These are phyloP conservation scores for Porites australiensis DNA, from an alignment of 64 coral and sea anemone species.

Conservation along the genomic window DNA sequence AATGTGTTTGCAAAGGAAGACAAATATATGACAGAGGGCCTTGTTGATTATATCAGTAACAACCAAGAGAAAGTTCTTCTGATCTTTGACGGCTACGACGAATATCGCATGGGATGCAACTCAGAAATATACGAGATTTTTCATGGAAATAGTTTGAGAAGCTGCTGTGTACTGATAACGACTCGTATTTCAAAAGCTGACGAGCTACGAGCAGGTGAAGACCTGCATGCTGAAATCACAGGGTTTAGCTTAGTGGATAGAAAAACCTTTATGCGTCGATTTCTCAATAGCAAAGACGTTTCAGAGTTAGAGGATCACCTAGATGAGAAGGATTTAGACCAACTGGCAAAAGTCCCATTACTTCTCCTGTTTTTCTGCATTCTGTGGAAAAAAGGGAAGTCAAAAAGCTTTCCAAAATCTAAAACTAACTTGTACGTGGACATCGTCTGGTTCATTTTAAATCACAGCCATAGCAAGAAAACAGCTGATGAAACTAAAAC, in stretches of 20 bases:
- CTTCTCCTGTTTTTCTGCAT: not conserved
- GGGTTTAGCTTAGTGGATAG: not conserved
- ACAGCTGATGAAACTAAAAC: not conserved
- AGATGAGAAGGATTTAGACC: no score
- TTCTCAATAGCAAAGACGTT: not conserved
- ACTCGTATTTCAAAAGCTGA: conserved; percentile 18
- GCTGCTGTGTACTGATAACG: conserved; percentile 10
- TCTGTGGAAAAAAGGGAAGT: not conserved
- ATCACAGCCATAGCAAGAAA: not conserved
- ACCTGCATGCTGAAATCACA: not conserved
- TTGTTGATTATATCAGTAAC: not conserved
- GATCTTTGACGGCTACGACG: not conserved
- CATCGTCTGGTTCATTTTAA: conserved; percentile 1
- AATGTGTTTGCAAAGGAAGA: not conserved
- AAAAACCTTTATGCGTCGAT: not conserved
- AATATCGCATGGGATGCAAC: not conserved
- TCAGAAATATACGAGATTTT: not conserved
- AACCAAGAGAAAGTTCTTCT: conserved; percentile 10
- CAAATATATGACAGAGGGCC: not conserved
- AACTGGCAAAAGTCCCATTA: not conserved
- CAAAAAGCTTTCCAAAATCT: not conserved
- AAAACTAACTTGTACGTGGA: conserved; percentile 14
- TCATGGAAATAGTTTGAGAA: not conserved
- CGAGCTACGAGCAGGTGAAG: not conserved
- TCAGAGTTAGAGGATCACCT: no score